Percentiles rank a stretch among this genome's conserved stretches.
Evolutionary conservation across 2,888 invertebrate genomes (phyloP).

Genomic region (Petrolisthes cinctipes): DNA sequence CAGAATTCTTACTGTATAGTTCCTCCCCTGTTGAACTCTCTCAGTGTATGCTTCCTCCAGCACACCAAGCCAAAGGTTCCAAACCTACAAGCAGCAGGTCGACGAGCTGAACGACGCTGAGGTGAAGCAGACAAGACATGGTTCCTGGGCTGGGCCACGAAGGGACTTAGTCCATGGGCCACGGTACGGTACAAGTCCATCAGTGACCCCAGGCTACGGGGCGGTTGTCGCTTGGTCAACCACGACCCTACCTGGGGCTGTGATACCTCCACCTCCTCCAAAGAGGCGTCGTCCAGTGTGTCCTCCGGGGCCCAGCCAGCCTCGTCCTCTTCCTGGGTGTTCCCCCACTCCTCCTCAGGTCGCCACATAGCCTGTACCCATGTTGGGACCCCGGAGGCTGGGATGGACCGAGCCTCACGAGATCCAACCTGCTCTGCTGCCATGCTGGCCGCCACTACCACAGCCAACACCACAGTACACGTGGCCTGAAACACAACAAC

Average conservation of each 20-base stretch:
- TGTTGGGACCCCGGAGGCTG: background rate
- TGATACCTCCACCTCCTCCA: background rate
- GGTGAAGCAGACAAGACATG: constrained; percentile 30
- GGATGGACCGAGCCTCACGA: constrained; percentile 11
- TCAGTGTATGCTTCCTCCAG: constrained; percentile 21
- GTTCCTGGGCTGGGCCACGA: constrained; percentile 12
- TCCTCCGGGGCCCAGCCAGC: constrained; percentile 7
- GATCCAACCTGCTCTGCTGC: constrained; percentile 28
- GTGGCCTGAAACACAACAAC: background rate
- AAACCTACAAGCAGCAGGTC: constrained; percentile 52
- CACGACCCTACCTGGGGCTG: background rate
- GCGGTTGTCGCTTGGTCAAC: constrained; percentile 44
- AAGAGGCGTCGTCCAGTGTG: background rate
- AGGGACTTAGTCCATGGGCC: constrained; percentile 32
- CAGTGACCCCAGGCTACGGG: constrained; percentile 37
- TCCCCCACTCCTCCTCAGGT: background rate
- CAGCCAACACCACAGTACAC: constrained; percentile 24
- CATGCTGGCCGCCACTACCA: constrained; percentile 26
- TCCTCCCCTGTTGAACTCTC: background rate
- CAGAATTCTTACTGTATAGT: background rate
- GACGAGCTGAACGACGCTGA: constrained; percentile 43
- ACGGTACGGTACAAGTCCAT: constrained; percentile 39
- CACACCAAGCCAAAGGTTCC: constrained; percentile 43
- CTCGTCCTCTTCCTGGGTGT: background rate
- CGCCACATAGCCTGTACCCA: background rate